Base-by-base conservation (phyloP, 2,888 invertebrate species). In the Halocaridina rubra region DNA sequence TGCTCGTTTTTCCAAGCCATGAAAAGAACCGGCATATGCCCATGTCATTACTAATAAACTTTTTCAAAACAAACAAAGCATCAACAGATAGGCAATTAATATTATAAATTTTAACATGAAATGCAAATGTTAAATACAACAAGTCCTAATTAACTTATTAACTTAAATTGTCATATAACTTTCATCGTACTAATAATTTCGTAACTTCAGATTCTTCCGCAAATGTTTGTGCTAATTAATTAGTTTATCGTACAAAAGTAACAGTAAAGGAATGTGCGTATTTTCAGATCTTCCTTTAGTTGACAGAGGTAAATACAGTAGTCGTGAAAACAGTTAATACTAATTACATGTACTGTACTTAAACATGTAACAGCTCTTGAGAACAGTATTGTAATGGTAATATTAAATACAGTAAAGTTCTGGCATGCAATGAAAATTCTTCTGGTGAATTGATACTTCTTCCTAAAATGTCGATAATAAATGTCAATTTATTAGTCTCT, bases 401-500 rank as follows among this genome's bases (percentile, higher is more conserved):
- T 29, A 57, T 59, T 22, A 30, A 59, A 57, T 57, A 57, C 33
- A 76, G 19, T 59, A 30, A 74, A 59, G 61, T 76, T 76, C 76
- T 57, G 57, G 61, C 76, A 76, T 76, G 76, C 76, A 76, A 76
- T 8, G 29, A 19, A 27, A 59, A 59, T 5, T n/a, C n/a, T n/a
- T n/a, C n/a, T n/a, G n/a, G n/a, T n/a, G n/a, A n/a, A n/a, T n/a
- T n/a, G n/a, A n/a, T n/a, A n/a, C n/a, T n/a, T n/a, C n/a, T n/a
- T n/a, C n/a, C n/a, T n/a, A n/a, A n/a, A n/a, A n/a, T n/a, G n/a
- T n/a, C n/a, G n/a, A n/a, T n/a, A n/a, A n/a, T n/a, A n/a, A n/a
- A n/a, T n/a, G n/a, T n/a, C n/a, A n/a, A n/a, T n/a, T n/a, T n/a
- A n/a, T n/a, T n/a, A n/a, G n/a, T n/a, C n/a, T n/a, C n/a, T n/a